Conservation (phyloP, 2,888 invertebrate species). For the Aphrophora alni region DNA sequence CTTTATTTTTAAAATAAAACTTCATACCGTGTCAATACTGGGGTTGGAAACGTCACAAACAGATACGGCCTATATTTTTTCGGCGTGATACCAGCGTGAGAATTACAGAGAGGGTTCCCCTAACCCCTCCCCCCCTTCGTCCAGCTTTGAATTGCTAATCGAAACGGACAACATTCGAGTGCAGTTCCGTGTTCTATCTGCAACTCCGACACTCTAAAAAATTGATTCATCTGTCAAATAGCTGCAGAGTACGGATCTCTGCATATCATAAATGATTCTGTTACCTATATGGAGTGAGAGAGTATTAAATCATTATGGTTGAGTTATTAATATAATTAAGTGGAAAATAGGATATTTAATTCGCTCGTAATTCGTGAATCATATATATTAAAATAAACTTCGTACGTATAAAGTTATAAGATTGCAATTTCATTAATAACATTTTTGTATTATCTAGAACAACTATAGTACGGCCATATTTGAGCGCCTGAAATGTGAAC, state of each 20-base stretch:
- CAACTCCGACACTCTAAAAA: background rate
- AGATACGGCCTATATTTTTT: background rate
- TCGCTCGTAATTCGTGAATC: no score
- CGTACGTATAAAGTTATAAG: no score
- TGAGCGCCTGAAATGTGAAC: no score
- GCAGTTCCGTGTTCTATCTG: conserved; percentile 15
- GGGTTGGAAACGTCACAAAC: no score
- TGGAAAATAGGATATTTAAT: no score
- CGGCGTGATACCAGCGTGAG: background rate
- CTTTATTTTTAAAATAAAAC: background rate
- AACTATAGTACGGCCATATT: no score
- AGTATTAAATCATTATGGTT: no score
- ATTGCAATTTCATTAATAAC: no score
- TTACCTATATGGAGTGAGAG: background rate
- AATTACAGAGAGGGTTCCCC: background rate
- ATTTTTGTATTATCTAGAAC: no score
- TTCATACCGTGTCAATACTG: background rate
- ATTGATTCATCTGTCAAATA: background rate
- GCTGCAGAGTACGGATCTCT: background rate
- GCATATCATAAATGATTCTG: background rate
- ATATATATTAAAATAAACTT: no score
- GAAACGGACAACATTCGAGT: conserved; percentile 17
- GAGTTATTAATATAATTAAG: no score
- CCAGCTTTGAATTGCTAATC: conserved; percentile 34
- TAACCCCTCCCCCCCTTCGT: background rate